Base-by-base conservation (phyloP, 2,797 vertebrate species). In the Coendou prehensilis region DNA sequence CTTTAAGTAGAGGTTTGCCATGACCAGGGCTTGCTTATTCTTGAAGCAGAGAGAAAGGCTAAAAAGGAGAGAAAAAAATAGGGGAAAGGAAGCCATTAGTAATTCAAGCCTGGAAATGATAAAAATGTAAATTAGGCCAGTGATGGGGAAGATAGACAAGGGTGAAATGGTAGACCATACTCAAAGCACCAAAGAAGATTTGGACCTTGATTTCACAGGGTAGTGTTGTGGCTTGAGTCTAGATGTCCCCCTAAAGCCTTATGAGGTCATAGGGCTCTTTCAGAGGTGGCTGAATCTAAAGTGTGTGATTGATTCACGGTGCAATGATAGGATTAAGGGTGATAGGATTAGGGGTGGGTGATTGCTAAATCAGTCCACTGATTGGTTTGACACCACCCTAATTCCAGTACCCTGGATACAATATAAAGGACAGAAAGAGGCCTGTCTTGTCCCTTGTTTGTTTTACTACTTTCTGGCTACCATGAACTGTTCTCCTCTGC, bases 11-110 rank as follows among this genome's bases (percentile, higher is more conserved):
- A 23, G 54, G 15, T n/a, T 22, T 71, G 59, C 45, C 17, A 10
- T 71, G 47, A 75, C 17, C 4, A 13, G 22, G 30, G 52, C 87
- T 95, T 56, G 5, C 20, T 91, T 96, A 83, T 91, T 87, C n/a
- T 92, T 15, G 18, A 45, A 91, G 50, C 67, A 79, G 22, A 93
- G 9, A 45, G 82, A 47, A 76, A 54, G 30, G 76, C 28, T 18
- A 7, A 79, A 6, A 2, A 15, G 17, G 15, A 41, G 11, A 2
- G 15, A 11, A 20, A 18, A 41, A 13, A 18, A 6, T 3, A 17
- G 47, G 9, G 50, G 18, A 47, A 89, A 28, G 5, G 26, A 88
- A 26, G 80, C 17, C 52, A n/a, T 56, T 82, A 54, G 87, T 56
- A 63, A 91, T 89, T 23, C 2, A 45, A 26, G 28, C 47, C 84